phyloP scores from a whole-genome alignment of 2,888 invertebrate species.

The Mylabris sibirica region DNA sequence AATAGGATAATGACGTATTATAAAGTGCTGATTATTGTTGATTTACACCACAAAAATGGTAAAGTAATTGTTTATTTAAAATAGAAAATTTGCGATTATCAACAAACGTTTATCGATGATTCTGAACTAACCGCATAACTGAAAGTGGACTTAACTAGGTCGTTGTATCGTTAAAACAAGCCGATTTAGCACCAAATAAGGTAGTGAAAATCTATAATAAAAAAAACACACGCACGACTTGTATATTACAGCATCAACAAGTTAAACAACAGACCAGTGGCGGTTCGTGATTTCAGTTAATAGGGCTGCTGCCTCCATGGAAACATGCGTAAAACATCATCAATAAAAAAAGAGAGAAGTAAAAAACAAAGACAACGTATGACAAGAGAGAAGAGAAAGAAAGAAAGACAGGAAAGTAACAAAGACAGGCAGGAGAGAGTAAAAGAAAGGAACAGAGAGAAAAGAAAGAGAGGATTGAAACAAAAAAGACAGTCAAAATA shows the following conservation, averaged over 20 bases:
- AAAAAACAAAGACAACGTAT: no score
- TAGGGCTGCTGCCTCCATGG: no score
- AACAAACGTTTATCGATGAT: neutral
- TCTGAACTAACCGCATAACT: neutral
- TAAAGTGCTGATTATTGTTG: neutral
- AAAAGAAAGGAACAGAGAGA: no score
- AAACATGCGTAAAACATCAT: no score
- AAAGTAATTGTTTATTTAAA: neutral
- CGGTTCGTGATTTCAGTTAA: no score
- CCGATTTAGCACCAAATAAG: slow-evolving; percentile 15
- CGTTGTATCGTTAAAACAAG: neutral
- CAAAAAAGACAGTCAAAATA: no score
- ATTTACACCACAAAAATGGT: neutral
- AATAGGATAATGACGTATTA: neutral
- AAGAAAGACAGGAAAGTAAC: no score
- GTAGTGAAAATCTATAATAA: slow-evolving; percentile 10
- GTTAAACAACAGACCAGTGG: neutral
- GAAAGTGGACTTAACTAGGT: neutral
- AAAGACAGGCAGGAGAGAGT: no score
- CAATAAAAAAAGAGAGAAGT: no score
- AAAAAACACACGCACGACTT: no score
- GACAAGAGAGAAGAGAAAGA: no score
- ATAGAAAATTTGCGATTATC: neutral
- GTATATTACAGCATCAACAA: slow-evolving; percentile 1
- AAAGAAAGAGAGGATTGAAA: no score